Conservation (phyloP, 2,797 vertebrate genomes). For the Chanos chanos region DNA sequence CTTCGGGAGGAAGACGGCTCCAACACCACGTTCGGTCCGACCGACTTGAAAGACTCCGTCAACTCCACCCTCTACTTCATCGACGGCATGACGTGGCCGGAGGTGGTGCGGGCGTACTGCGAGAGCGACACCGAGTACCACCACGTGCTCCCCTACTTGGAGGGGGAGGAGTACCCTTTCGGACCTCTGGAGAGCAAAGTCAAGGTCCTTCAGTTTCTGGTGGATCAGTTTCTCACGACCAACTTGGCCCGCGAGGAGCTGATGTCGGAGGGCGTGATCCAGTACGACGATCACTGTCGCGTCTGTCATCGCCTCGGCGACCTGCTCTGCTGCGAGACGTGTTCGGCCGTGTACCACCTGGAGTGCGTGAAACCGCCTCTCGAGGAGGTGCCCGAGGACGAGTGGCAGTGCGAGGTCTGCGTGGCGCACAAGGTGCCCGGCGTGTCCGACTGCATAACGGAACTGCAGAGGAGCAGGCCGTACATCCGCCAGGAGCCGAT, state of each 20-base stretch:
- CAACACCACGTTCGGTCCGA: conserved; percentile 96
- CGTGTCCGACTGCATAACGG: conserved; percentile 90
- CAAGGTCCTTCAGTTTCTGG: conserved; percentile 94
- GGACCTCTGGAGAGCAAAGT: conserved; percentile 90
- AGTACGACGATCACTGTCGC: conserved; percentile 95
- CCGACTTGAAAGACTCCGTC: conserved; percentile 96
- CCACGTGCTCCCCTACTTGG: conserved; percentile 87
- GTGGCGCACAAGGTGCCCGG: conserved; percentile 94
- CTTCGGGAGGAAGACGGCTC: conserved; percentile 96
- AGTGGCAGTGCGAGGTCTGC: conserved; percentile 98
- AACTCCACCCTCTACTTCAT: conserved; percentile 98
- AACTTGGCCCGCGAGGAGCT: conserved; percentile 97
- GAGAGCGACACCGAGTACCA: conserved; percentile 94
- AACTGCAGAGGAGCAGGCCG: conserved; percentile 92
- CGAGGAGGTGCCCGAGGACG: conserved; percentile 92
- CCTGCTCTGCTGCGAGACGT: conserved; percentile 97
- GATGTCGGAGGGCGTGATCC: conserved; percentile 94
- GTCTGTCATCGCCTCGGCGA: conserved; percentile 97
- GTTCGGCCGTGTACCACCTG: conserved; percentile 95
- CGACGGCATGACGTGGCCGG: conserved; percentile 98
- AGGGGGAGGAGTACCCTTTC: conserved; percentile 91
- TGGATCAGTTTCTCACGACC: conserved; percentile 96
- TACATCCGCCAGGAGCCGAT: conserved; percentile 95
- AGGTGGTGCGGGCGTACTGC: conserved; percentile 96
- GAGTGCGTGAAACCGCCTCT: conserved; percentile 96